Percentiles rank a stretch among this genome's conserved stretches.
phyloP scores from a whole-genome alignment of 2,797 vertebrate genomes.

The Cottoperca gobio region DNA sequence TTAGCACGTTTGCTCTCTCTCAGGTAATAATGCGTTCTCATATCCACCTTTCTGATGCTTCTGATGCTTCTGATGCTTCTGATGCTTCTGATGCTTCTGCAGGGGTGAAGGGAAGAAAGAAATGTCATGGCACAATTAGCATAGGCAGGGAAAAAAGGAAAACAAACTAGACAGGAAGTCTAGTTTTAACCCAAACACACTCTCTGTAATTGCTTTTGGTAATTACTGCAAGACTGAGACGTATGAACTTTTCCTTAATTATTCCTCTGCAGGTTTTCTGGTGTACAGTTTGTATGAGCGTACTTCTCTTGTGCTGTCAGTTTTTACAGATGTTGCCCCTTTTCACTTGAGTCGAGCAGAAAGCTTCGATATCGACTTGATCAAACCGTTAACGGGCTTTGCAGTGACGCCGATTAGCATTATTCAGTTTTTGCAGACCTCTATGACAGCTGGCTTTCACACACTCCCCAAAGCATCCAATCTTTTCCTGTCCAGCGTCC shows the following conservation, averaged over 20 bases:
- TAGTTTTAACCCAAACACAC: background rate
- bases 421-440: background rate
- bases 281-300: background rate
- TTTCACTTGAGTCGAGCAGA: background rate
- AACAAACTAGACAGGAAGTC: constrained; percentile 24
- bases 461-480: background rate
- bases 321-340: background rate
- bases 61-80: background rate
- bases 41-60: background rate
- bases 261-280: background rate
- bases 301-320: background rate
- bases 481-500: background rate
- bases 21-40: background rate
- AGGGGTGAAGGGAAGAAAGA: background rate
- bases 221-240: constrained; percentile 23
- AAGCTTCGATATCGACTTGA: background rate
- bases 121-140: background rate
- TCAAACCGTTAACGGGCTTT: background rate
- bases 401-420: background rate
- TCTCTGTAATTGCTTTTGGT: constrained; percentile 27
- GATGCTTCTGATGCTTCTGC: background rate
- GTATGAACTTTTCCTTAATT: background rate
- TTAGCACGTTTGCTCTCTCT: background rate
- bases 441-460: constrained; percentile 28
- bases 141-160: background rate